Evolutionary conservation across 2,797 vertebrate species (phyloP).

Genomic region (Pangasius djambal): DNA sequence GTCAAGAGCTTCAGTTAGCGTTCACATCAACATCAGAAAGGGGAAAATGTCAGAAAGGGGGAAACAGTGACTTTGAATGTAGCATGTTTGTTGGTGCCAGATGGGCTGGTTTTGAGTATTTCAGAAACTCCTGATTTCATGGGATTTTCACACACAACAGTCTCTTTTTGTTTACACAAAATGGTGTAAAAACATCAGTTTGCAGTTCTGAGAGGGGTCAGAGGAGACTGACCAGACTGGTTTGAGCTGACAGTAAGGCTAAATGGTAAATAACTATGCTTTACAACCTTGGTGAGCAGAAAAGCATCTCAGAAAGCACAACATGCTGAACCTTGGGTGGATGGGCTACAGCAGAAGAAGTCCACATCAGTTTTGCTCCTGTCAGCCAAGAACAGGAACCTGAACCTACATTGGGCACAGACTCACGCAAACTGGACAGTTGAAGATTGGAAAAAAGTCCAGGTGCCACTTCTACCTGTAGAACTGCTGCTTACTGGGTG

Average conservation of each 20-base stretch:
- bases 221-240: not conserved
- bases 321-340: not conserved
- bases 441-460: not conserved
- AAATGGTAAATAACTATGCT: not conserved
- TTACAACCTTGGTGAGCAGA: not conserved
- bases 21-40: not conserved
- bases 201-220: not conserved
- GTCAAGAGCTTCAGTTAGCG: not conserved
- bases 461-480: not conserved
- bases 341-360: not conserved
- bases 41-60: not conserved
- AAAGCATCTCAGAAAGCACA: not conserved
- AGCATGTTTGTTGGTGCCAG: not conserved
- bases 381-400: not conserved
- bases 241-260: not conserved
- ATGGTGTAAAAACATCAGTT: not conserved
- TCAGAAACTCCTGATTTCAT: not conserved
- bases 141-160: not conserved
- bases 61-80: not conserved
- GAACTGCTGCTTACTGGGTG: not conserved
- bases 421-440: not conserved
- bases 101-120: not conserved
- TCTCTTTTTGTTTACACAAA: not conserved
- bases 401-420: not conserved
- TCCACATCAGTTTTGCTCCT: not conserved